Conservation (phyloP, 2,888 invertebrate species). For the Psylliodes chrysocephalus region DNA sequence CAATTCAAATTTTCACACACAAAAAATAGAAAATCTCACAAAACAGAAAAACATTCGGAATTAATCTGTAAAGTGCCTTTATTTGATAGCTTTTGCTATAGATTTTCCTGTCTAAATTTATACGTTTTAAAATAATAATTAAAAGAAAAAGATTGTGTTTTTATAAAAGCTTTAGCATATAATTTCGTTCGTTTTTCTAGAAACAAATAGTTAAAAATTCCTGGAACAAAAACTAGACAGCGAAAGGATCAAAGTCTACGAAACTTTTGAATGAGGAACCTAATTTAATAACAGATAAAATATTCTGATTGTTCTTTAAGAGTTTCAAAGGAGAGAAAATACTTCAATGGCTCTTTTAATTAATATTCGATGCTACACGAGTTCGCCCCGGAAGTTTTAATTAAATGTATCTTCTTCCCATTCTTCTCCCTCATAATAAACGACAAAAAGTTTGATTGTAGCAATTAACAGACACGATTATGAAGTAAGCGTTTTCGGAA, state of each 20-base stretch:
- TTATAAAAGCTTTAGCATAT: too few species aligned
- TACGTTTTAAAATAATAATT: too few species aligned
- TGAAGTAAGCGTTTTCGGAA: constrained; percentile 17
- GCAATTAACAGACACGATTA: constrained; percentile 33
- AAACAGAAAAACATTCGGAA: too few species aligned
- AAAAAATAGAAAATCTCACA: too few species aligned
- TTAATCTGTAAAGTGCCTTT: too few species aligned
- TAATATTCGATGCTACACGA: constrained; percentile 51
- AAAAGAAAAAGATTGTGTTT: too few species aligned
- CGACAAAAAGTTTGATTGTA: constrained; percentile 42
- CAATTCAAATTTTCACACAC: too few species aligned
- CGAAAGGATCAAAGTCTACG: constrained; percentile 20
- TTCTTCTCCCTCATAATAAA: constrained; percentile 44
- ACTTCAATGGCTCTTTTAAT: constrained; percentile 51
- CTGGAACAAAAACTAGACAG: constrained; percentile 4
- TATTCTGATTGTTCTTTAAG: constrained; percentile 44
- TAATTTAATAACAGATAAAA: constrained; percentile 44
- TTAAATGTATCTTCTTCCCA: constrained; percentile 53
- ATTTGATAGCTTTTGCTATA: too few species aligned
- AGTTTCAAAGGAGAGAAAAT: constrained; percentile 38
- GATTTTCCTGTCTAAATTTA: too few species aligned
- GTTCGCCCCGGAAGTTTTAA: constrained; percentile 50
- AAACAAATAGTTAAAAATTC: too few species aligned
- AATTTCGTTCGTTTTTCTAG: too few species aligned
- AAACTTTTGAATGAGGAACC: constrained; percentile 32